These are phyloP conservation scores for Corbicula japonica DNA, from an alignment of 2,888 invertebrate species.

Conservation along the genomic window DNA sequence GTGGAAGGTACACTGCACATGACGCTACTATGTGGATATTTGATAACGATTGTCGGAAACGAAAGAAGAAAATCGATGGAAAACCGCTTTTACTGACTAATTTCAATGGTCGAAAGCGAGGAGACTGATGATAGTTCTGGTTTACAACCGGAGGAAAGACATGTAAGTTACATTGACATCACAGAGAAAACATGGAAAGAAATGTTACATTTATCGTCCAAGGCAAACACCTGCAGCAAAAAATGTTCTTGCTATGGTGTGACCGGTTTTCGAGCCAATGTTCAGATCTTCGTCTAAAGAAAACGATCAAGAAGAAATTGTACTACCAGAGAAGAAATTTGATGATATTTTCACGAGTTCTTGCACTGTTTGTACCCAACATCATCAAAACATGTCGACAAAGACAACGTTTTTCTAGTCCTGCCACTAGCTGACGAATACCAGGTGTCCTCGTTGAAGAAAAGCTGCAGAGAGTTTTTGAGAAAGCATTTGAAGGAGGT, in stretches of 20 bases:
- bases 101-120: no score
- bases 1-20: no score
- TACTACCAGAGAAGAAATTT: constrained; percentile 21
- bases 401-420: constrained; percentile 17
- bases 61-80: no score
- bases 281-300: constrained; percentile 23
- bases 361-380: constrained; percentile 29
- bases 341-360: constrained; percentile 24
- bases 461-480: constrained; percentile 9
- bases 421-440: constrained; percentile 34
- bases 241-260: constrained; percentile 13
- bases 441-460: constrained; percentile 1
- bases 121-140: no score
- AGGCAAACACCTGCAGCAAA: constrained; percentile 6
- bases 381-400: constrained; percentile 4
- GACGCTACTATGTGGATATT: no score
- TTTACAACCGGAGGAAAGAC: no score
- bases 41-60: no score
- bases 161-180: constrained; percentile 14
- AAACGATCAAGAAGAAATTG: constrained; percentile 4
- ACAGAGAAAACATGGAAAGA: constrained; percentile 25
- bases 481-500: background rate
- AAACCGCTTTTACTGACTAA: no score
- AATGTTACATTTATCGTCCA: constrained; percentile 20
- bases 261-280: constrained; percentile 36